Percentiles rank a stretch among this genome's conserved stretches.
Evolutionary conservation across 2,888 invertebrate species (phyloP).

Genomic region (Hyalella azteca): DNA sequence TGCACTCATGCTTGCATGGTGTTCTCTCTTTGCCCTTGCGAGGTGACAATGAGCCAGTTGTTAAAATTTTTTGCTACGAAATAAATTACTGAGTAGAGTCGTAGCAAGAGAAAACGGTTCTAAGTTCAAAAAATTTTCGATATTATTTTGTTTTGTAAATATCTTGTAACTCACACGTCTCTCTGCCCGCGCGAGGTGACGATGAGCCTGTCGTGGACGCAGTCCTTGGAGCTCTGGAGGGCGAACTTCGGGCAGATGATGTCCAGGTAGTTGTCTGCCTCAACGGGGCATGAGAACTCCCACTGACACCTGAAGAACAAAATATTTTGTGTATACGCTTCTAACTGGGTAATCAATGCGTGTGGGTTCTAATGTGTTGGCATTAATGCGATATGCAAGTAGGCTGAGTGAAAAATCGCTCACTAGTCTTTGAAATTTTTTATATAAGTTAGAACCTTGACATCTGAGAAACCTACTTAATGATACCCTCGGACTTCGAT

Average conservation of each 20-base stretch:
- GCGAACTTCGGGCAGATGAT: conserved; percentile 44
- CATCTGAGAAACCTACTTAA: no score
- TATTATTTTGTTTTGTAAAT: no score
- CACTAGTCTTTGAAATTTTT: no score
- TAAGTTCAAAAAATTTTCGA: no score
- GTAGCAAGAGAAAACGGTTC: no score
- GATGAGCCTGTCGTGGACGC: conserved; percentile 39
- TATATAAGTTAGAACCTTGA: no score
- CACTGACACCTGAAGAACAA: conserved; percentile 43
- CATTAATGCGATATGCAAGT: background rate
- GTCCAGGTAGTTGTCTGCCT: conserved; percentile 37
- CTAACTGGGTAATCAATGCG: background rate
- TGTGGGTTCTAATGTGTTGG: background rate
- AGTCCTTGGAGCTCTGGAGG: conserved; percentile 41
- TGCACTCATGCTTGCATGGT: no score
- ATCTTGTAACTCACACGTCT: background rate
- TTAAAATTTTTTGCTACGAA: no score
- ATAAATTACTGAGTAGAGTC: no score
- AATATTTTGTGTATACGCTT: no score
- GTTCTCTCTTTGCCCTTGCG: background rate
- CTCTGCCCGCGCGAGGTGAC: conserved; percentile 12
- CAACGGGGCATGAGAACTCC: conserved; percentile 38
- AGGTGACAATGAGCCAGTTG: conserved; percentile 23
- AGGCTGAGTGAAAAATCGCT: background rate
- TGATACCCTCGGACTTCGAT: no score